Evolutionary conservation across 2,888 invertebrate species (phyloP).

Genomic region (Neoaliturus tenellus): DNA sequence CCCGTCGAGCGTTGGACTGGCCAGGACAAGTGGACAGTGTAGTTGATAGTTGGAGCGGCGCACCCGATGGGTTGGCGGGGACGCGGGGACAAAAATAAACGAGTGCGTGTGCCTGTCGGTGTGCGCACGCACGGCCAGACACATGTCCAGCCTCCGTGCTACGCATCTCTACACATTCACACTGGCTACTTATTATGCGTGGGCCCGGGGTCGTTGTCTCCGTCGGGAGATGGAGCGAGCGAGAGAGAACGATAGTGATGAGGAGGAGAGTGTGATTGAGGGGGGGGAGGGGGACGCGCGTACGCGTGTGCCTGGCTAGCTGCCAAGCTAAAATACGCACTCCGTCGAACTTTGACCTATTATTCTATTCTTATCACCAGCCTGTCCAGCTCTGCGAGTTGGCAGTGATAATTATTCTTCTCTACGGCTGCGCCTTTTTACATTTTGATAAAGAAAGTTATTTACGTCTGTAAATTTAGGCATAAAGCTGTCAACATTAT

Average conservation of each 20-base stretch:
- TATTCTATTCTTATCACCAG: conserved; percentile 18
- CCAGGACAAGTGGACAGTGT: not conserved
- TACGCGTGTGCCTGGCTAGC: not conserved
- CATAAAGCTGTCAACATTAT: too few species aligned
- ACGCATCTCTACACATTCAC: conserved; percentile 31
- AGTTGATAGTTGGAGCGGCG: not conserved
- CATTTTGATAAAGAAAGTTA: too few species aligned
- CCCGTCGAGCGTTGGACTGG: not conserved
- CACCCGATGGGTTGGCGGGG: not conserved
- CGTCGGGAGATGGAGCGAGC: not conserved
- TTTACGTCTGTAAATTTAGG: too few species aligned
- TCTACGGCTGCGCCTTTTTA: too few species aligned
- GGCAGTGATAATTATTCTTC: not conserved
- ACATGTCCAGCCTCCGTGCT: conserved; percentile 43
- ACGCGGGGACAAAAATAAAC: not conserved
- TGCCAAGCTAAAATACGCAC: conserved; percentile 18
- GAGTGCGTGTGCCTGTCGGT: not conserved
- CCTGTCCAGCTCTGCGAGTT: not conserved
- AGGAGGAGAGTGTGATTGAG: not conserved
- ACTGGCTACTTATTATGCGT: conserved; percentile 40
- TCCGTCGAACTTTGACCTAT: conserved; percentile 38
- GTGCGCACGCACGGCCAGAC: conserved; percentile 8
- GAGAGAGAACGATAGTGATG: not conserved
- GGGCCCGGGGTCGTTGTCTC: conserved; percentile 40
- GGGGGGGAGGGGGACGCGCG: not conserved